Evolutionary conservation across 2,888 invertebrate genomes (phyloP), one percentile per base, ranked within the genome.

Genomic region (Synergus japonicus): DNA sequence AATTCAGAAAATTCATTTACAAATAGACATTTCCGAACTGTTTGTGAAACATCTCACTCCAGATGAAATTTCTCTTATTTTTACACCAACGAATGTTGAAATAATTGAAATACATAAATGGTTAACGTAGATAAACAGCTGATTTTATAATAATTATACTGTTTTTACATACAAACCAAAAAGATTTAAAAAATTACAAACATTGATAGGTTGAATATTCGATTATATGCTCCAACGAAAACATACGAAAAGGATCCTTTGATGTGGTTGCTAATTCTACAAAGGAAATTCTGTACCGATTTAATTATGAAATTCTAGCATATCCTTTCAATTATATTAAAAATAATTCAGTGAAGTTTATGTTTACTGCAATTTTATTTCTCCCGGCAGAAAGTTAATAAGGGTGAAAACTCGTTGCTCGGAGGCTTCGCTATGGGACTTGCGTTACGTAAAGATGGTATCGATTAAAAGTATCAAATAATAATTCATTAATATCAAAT

Each of bases 121-220:
- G 29, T 29, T 9, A 13, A 12, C 43, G 18, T 18, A 44, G 10
- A 44, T 13, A 12, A 13, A 49, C 1, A 15, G 5, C 5, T 1
- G 7, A 49, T 15, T 49, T 49, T 15, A 7, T 4, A 10, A 49
- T 49, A 49, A 49, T 49, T 15, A 2, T 8, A 54, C 8, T 54
- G n/a, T 9, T n/a, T 1, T 54, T 2, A 2, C 9, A 54, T 54
- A 8, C n/a, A 2, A 54, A 54, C 7, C n/a, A 54, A 1, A 54
- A 54, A 54, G n/a, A n/a, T 54, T 54, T 7, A 0, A 8, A n/a
- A 54, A 54, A 54, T n/a, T 54, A n/a, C 54, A 54, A n/a, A 8
- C 54, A 54, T n/a, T n/a, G n/a, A 54, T 54, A 54, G 54, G 54
- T 54, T n/a, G 15, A 54, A 54, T 54, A 54, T 54, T 54, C 54